Evolutionary conservation across 2,113 vertebrate genomes (phyloP).

Genomic region (Penelope pileata): DNA sequence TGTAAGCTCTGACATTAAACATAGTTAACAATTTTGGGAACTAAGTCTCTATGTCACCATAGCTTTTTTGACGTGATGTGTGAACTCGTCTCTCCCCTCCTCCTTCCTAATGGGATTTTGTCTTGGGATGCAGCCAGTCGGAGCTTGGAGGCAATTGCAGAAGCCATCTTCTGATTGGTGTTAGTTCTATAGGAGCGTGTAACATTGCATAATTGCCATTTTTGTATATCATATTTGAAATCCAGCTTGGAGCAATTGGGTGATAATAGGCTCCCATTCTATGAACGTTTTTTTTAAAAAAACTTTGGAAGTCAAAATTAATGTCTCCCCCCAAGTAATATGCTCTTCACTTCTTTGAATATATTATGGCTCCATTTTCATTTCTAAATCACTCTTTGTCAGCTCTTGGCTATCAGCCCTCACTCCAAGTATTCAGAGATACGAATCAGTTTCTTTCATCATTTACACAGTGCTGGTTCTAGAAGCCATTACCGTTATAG

Average conservation of each 20-base stretch:
- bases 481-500: not conserved
- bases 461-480: not conserved
- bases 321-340: not conserved
- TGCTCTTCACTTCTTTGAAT: not conserved
- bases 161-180: not conserved
- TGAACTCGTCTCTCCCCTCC: not conserved
- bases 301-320: not conserved
- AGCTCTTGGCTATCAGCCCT: constrained; percentile 29
- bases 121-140: not conserved
- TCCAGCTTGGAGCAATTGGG: not conserved
- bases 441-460: constrained; percentile 38
- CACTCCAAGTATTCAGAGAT: constrained; percentile 14
- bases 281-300: not conserved
- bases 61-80: not conserved
- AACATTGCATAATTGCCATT: not conserved
- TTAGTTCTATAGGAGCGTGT: not conserved
- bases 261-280: not conserved
- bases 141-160: not conserved
- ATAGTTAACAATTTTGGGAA: not conserved
- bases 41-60: not conserved
- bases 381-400: constrained; percentile 5
- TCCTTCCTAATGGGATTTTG: not conserved
- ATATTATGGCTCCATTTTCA: constrained; percentile 9
- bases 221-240: not conserved
- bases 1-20: not conserved